phyloP scores from a whole-genome alignment of 1,140 invertebrate species.

The Anoplophora glabripennis region DNA sequence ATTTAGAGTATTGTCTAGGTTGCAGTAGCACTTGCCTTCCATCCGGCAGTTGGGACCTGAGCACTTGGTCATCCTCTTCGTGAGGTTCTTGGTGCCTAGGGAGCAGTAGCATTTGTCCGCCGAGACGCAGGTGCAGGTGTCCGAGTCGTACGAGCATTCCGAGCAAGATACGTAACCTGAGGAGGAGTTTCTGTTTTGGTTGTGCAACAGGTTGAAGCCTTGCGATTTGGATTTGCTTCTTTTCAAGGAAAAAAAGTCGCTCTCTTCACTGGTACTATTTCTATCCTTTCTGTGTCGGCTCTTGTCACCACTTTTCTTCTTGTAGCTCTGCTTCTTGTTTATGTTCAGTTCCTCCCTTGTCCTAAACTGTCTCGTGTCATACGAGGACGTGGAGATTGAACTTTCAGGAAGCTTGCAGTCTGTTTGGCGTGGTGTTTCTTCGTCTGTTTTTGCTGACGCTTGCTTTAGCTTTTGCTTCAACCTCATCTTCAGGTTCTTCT shows the following conservation, averaged over 20 bases:
- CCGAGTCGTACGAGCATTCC: conserved; percentile 79
- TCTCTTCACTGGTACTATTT: conserved; percentile 64
- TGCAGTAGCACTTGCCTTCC: conserved; percentile 69
- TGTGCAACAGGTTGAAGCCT: conserved; percentile 34
- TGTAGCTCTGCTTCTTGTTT: conserved; percentile 45
- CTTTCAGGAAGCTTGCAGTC: conserved; percentile 50
- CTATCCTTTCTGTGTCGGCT: conserved; percentile 49
- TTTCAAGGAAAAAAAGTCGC: conserved; percentile 59
- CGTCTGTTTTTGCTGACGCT: not conserved
- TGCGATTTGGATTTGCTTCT: conserved; percentile 32
- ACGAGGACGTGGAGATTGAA: conserved; percentile 58
- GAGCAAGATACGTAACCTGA: conserved; percentile 78
- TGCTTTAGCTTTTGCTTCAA: conserved; percentile 28
- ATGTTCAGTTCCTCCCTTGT: conserved; percentile 53
- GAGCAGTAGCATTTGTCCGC: conserved; percentile 78
- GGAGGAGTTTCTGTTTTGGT: conserved; percentile 65
- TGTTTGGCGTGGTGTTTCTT: not conserved
- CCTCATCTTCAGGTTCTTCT: conserved; percentile 28
- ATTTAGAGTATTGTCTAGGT: conserved; percentile 53
- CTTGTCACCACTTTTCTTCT: conserved; percentile 43
- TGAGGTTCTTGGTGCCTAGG: conserved; percentile 47
- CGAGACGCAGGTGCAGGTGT: conserved; percentile 70
- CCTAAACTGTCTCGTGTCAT: conserved; percentile 57
- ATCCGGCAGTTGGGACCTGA: conserved; percentile 20
- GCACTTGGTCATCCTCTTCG: conserved; percentile 20